Evolutionary conservation across 92 coral and sea anemone genomes (phyloP).

Genomic region (Chrysogorgia sp.): DNA sequence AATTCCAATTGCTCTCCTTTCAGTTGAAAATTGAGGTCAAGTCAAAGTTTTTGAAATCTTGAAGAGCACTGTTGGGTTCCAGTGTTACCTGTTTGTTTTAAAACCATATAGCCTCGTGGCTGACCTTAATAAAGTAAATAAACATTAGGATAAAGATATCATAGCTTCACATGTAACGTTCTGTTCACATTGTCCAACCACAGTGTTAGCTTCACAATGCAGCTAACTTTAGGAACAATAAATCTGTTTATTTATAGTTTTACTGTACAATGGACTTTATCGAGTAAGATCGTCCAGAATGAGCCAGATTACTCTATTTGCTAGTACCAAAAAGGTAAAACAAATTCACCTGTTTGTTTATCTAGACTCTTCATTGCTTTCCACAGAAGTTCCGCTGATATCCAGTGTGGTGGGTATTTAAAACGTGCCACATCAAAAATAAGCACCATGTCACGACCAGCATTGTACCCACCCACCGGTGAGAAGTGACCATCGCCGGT

Average conservation of each 20-base stretch:
- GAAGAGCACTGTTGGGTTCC: conserved; percentile 30
- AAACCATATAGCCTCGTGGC: conserved; percentile 24
- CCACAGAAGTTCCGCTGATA: conserved; percentile 71
- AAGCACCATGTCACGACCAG: conserved; percentile 72
- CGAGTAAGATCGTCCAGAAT: too few relatives aligned
- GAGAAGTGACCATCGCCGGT: conserved; percentile 91
- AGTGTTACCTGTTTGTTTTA: conserved; percentile 17
- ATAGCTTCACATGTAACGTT: too few relatives aligned
- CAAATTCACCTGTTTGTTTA: conserved; percentile 60
- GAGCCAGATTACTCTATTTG: too few relatives aligned
- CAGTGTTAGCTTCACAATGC: too few relatives aligned
- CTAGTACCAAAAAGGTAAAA: too few relatives aligned
- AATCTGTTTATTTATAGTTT: too few relatives aligned
- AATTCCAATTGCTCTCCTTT: background rate
- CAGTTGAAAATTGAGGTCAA: background rate
- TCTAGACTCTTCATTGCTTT: conserved; percentile 77
- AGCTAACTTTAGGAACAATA: too few relatives aligned
- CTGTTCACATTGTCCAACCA: too few relatives aligned
- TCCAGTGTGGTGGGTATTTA: conserved; percentile 95
- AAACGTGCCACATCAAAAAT: conserved; percentile 91
- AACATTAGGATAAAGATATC: background rate
- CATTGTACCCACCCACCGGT: conserved; percentile 85
- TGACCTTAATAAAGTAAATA: background rate
- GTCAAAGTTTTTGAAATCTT: conserved; percentile 21
- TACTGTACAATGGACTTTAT: too few relatives aligned